phyloP scores from a whole-genome alignment of 2,797 vertebrate genomes.

The Myotis findleyi region DNA sequence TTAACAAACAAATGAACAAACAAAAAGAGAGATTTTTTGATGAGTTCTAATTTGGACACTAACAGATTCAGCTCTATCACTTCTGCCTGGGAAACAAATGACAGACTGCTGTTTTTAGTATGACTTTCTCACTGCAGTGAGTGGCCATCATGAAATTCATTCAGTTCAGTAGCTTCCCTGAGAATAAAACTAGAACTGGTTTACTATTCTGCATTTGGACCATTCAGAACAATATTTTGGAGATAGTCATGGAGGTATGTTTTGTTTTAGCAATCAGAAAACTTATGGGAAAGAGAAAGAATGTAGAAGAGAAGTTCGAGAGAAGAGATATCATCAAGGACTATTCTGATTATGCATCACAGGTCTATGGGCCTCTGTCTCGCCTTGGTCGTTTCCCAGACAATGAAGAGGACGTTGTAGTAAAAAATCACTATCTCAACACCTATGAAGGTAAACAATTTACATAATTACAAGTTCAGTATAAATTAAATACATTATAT shows the following conservation, averaged over 20 bases:
- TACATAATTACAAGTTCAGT: constrained; percentile 29
- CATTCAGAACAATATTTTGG: constrained; percentile 53
- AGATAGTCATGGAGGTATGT: constrained; percentile 48
- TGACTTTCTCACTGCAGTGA: neutral
- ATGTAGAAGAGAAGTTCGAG: constrained; percentile 88
- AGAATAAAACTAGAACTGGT: constrained; percentile 21
- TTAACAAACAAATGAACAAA: neutral
- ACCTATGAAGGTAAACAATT: constrained; percentile 92
- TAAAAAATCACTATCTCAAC: constrained; percentile 89
- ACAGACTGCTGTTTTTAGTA: neutral
- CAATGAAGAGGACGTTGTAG: constrained; percentile 80
- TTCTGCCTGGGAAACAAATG: neutral
- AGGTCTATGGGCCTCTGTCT: constrained; percentile 86
- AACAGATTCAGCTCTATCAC: neutral
- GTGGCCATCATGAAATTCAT: neutral
- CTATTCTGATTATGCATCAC: constrained; percentile 87
- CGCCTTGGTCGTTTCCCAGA: constrained; percentile 87
- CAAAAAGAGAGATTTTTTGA: neutral
- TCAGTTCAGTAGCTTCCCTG: neutral
- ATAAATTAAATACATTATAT: neutral
- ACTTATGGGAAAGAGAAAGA: constrained; percentile 88
- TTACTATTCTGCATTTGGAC: neutral
- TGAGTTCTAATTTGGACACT: neutral
- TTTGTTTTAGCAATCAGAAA: constrained; percentile 92
- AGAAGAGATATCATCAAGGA: constrained; percentile 88